A percentile compares a stretch with the other conserved stretches of the same genome.
These are phyloP conservation scores for Thaumetopoea pityocampa DNA, from an alignment of 1,140 invertebrate genomes.

Conservation along the genomic window DNA sequence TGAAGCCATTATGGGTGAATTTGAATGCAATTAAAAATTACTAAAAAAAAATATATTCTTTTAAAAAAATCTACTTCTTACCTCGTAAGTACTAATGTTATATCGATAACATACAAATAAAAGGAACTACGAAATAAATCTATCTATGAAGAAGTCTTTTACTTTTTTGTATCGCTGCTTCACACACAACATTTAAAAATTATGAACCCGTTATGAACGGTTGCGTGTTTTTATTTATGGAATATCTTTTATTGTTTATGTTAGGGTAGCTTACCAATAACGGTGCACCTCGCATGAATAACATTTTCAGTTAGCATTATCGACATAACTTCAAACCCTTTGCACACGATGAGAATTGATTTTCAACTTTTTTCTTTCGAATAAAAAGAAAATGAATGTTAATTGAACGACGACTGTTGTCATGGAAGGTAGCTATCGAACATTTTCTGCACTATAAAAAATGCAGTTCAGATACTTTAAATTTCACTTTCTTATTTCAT, in stretches of 20 bases:
- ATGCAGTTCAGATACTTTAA: too few relatives aligned
- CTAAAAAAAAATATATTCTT: too few relatives aligned
- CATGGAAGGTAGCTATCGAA: constrained; percentile 35
- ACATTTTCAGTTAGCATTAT: constrained; percentile 43
- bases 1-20: too few relatives aligned
- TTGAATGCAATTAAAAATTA: too few relatives aligned
- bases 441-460: constrained; percentile 10
- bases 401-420: constrained; percentile 43
- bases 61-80: too few relatives aligned
- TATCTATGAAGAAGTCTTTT: too few relatives aligned
- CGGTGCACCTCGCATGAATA: constrained; percentile 19
- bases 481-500: too few relatives aligned
- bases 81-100: too few relatives aligned
- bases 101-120: too few relatives aligned
- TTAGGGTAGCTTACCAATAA: constrained; percentile 4
- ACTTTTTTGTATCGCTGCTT: too few relatives aligned
- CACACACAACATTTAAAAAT: constrained; percentile 9
- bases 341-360: constrained; percentile 41
- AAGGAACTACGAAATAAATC: too few relatives aligned
- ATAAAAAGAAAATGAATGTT: constrained; percentile 31
- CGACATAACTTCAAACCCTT: constrained; percentile 65
- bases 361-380: constrained; percentile 39
- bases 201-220: constrained; percentile 3
- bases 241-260: constrained; percentile 5
- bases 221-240: constrained; percentile 7